Evolutionary conservation across 2,113 vertebrate species (phyloP), one percentile per base, ranked within the genome.

Genomic region (Ceyx margarethae): DNA sequence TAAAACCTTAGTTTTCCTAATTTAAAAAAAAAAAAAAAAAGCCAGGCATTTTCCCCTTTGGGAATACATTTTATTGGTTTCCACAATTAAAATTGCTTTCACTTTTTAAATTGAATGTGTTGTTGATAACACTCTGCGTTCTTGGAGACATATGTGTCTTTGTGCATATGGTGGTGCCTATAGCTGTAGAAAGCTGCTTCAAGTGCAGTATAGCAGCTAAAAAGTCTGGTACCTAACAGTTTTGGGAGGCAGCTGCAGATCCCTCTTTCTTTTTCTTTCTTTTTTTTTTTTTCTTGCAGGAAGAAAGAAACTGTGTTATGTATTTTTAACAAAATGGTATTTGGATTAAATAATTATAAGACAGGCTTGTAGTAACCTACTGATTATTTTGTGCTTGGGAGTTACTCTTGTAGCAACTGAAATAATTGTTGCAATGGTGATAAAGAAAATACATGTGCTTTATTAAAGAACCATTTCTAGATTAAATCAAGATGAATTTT

Each of bases 261-360:
- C 37, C 10, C 37, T 37, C 37, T 88, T 89, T 50, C 18, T 60
- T 69, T 37, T 15, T 5, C 2, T 13, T 23, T 16, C 10, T 46
- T 22, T 42, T 50, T 25, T 28, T 19, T 51, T 51, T 51, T n/a
- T 28, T n/a, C 58, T 48, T 61, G 50, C 11, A 23, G 14, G 6
- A 26, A 60, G 40, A 33, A 92, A 64, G 57, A 64, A 85, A 42
- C 29, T 5, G 19, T 65, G 19, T 77, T 81, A 77, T 37, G 18
- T 87, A 77, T 77, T 88, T 94, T 94, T 68, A 88, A 90, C 0
- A 0, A 78, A 72, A 89, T 66, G 28, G 35, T 79, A 65, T 68
- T 91, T 43, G 50, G 92, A 77, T 90, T 64, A 89, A 94, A 88
- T 69, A 94, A 84, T 93, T 83, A 40, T 57, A 75, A 89, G 43